A percentile compares a stretch with the other conserved stretches of the same genome.
Evolutionary conservation across 2,113 vertebrate genomes (phyloP).

Genomic region (Alectura lathami): DNA sequence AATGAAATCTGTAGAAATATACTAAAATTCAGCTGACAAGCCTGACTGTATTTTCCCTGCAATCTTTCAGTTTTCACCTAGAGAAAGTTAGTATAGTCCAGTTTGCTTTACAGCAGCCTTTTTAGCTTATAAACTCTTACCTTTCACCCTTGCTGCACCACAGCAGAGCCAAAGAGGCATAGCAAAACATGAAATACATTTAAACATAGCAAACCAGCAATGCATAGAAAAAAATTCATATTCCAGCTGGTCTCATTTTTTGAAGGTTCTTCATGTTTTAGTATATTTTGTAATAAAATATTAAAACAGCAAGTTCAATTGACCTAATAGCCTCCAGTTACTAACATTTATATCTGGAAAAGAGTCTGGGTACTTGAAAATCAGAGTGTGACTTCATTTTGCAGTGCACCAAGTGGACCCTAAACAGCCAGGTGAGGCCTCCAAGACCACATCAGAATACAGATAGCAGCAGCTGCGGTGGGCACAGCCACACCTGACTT

Average conservation of each 20-base stretch:
- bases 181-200: background rate
- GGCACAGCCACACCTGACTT: background rate
- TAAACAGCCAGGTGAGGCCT: background rate
- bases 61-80: background rate
- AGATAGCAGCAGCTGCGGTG: background rate
- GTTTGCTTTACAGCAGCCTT: background rate
- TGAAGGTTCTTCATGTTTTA: background rate
- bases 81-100: background rate
- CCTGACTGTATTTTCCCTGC: background rate
- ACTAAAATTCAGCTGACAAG: background rate
- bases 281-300: background rate
- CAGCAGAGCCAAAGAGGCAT: background rate
- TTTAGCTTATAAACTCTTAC: background rate
- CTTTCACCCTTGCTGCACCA: background rate
- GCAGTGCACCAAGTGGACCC: background rate
- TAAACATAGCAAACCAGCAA: background rate
- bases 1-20: constrained; percentile 51
- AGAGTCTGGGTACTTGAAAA: background rate
- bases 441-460: background rate
- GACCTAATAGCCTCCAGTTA: background rate
- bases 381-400: background rate
- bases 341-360: background rate
- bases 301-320: background rate
- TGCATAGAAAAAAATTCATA: background rate
- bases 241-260: background rate